These are phyloP conservation scores for Orius laevigatus DNA, from an alignment of 1,140 invertebrate species.

Conservation along the genomic window DNA sequence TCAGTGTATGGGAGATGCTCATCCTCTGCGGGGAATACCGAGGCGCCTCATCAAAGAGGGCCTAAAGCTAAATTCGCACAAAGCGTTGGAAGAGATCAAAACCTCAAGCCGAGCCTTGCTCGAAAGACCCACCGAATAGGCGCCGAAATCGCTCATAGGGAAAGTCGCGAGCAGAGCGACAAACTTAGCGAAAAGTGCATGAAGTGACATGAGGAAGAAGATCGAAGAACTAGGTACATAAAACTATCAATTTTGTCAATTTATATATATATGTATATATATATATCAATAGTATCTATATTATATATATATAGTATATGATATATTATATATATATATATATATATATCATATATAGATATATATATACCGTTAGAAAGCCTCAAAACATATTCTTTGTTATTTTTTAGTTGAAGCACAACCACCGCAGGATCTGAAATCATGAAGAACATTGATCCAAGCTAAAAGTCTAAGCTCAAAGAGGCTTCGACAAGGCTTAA, in stretches of 20 bases:
- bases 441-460: slow-evolving; percentile 2
- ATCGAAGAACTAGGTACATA: slow-evolving; percentile 6
- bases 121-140: slow-evolving; percentile 10
- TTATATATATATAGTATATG: too few relatives aligned
- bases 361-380: too few relatives aligned
- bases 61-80: background rate
- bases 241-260: background rate
- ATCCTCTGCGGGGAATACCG: background rate
- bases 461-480: slow-evolving; percentile 7
- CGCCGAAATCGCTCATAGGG: slow-evolving; percentile 3
- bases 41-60: slow-evolving; percentile 1
- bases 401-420: slow-evolving; percentile 9
- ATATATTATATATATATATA: too few relatives aligned
- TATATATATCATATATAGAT: too few relatives aligned
- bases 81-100: slow-evolving; percentile 6
- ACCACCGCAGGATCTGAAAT: slow-evolving; percentile 1
- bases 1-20: background rate
- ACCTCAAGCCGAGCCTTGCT: background rate
- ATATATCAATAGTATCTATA: too few relatives aligned
- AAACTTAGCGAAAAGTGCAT: background rate
- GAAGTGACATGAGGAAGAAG: slow-evolving; percentile 4
- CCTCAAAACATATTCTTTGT: background rate
- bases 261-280: background rate
- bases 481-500: slow-evolving; percentile 6
- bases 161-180: background rate